These are phyloP conservation scores for Protomyctophum bolini DNA, from an alignment of 2,113 vertebrate species.

Conservation along the genomic window DNA sequence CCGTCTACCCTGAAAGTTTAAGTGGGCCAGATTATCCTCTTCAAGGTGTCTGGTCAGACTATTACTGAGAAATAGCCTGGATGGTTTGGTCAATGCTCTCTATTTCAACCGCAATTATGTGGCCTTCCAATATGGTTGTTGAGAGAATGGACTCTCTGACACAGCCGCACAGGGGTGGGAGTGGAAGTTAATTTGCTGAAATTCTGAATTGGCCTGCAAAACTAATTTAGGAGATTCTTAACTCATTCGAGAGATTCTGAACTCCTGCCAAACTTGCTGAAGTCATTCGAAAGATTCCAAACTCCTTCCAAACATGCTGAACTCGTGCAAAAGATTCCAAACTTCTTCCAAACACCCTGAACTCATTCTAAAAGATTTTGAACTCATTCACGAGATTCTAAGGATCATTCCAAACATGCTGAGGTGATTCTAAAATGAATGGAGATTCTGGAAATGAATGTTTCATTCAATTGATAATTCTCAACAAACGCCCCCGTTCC, in stretches of 20 bases:
- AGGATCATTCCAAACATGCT: too few relatives aligned
- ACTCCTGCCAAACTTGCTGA: too few relatives aligned
- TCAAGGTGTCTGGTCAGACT: conserved; percentile 49
- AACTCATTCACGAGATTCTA: too few relatives aligned
- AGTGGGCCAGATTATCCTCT: conserved; percentile 55
- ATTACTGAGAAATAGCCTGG: conserved; percentile 56
- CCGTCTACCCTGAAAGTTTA: conserved; percentile 53
- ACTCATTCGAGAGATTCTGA: too few relatives aligned
- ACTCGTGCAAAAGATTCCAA: too few relatives aligned
- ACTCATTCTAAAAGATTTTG: too few relatives aligned
- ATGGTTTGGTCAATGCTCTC: conserved; percentile 38
- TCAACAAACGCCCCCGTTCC: not conserved
- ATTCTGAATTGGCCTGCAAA: too few relatives aligned
- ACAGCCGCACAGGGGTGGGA: not conserved
- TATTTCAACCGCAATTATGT: conserved; percentile 43
- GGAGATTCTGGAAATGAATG: not conserved
- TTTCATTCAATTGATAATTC: conserved; percentile 6
- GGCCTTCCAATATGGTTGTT: conserved; percentile 31
- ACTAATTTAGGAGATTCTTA: too few relatives aligned
- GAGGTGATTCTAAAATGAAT: too few relatives aligned
- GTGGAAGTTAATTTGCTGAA: conserved; percentile 2
- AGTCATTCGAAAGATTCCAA: too few relatives aligned
- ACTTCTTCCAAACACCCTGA: too few relatives aligned
- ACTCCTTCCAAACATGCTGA: too few relatives aligned
- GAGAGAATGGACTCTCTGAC: conserved; percentile 14